These are phyloP conservation scores for Peromyscus melanophrys DNA, from an alignment of 2,797 vertebrate species.

Conservation along the genomic window DNA sequence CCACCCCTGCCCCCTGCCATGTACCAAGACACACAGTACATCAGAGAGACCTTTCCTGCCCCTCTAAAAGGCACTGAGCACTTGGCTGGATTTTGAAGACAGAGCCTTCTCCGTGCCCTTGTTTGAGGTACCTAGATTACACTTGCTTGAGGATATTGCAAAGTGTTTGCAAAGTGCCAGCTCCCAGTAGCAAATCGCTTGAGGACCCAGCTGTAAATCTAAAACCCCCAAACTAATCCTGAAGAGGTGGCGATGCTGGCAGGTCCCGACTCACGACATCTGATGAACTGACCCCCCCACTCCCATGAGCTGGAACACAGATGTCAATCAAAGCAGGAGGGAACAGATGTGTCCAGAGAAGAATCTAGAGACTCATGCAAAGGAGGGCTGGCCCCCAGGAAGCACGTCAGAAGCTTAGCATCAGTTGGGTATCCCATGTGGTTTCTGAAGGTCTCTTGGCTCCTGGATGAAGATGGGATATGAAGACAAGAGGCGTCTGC, in stretches of 20 bases:
- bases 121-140: neutral
- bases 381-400: neutral
- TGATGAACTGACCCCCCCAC: slow-evolving; percentile 17
- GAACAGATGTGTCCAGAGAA: slow-evolving; percentile 43
- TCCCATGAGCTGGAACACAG: slow-evolving; percentile 39
- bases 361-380: slow-evolving; percentile 51
- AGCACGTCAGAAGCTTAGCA: neutral
- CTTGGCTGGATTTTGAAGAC: neutral
- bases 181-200: slow-evolving; percentile 45
- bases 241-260: slow-evolving; percentile 31
- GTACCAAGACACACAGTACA: neutral
- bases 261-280: slow-evolving; percentile 59
- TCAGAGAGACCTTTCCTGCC: neutral
- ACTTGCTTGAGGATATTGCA: slow-evolving; percentile 57
- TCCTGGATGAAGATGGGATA: neutral
- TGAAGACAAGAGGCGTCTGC: neutral
- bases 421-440: neutral
- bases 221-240: neutral
- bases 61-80: neutral
- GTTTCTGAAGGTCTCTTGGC: neutral
- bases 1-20: fast-evolving
- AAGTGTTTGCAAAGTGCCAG: slow-evolving; percentile 38
- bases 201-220: slow-evolving; percentile 63
- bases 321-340: slow-evolving; percentile 30
- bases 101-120: neutral